Evolutionary conservation across 2,113 vertebrate species (phyloP), one percentile per base, ranked within the genome.

Genomic region (Plecotus auritus): DNA sequence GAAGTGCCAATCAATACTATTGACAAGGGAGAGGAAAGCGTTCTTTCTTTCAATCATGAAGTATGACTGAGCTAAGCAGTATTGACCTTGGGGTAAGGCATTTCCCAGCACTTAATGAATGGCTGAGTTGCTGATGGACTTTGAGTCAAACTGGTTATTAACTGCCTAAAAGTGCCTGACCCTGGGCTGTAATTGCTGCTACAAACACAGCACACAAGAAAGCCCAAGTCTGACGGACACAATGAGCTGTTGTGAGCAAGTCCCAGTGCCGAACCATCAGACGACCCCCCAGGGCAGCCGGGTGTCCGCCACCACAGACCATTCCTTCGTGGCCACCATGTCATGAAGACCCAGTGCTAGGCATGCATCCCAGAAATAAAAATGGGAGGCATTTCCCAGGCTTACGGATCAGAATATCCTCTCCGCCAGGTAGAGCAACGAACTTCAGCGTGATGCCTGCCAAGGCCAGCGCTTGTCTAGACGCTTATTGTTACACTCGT

Each of bases 71-170:
- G 40, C 74, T 89, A 56, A 95, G 95, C 64, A 77, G 32, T 69
- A 84, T 40, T 97, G 97, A 97, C 96, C 97, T 96, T 93, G 23
- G 96, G 95, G 89, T 91, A 96, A 94, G 42, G 74, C 82, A 86
- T 87, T 91, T 87, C 82, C 90, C 89, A 85, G 85, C 45, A 82
- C 82, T 95, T 85, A 94, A 96, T 95, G 94, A 95, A 78, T 82
- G 78, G 78, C 47, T 61, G 47, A 78, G 89, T 91, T 85, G 72
- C 70, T 94, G 90, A 87, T 87, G 51, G 94, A 93, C 95, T 95
- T 97, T 69, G 81, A 85, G 94, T 96, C 96, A 92, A 81, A 67
- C 69, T 92, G 85, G 83, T 86, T 88, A 95, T 96, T 95, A 92
- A 95, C 78, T 84, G 80, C 72, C 91, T 89, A 13, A 13, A 95